phyloP scores from a whole-genome alignment of 2,888 invertebrate species.

The Adineta ricciae region DNA sequence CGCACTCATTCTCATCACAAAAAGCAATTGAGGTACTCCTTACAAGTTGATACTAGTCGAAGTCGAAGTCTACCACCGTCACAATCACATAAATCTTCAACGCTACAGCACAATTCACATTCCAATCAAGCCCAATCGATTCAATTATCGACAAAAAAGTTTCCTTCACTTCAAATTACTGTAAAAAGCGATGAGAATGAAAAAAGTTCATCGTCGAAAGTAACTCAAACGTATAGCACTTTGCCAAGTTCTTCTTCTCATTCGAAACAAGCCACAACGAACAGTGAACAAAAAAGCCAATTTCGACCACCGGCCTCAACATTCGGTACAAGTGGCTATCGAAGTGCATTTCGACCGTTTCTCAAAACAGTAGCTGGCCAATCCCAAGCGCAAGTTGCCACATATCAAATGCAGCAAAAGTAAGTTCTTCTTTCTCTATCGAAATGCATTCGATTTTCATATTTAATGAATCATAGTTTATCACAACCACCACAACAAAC shows the following conservation, averaged over 20 bases:
- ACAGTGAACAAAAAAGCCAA: neutral
- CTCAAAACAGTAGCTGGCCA: neutral
- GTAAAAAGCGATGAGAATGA: neutral
- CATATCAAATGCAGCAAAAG: neutral
- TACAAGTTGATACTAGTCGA: neutral
- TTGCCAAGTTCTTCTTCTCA: neutral
- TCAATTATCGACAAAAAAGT: neutral
- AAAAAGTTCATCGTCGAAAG: neutral
- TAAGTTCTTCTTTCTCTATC: neutral
- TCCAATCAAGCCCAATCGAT: neutral
- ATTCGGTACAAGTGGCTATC: neutral
- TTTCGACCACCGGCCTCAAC: neutral
- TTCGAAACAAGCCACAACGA: too few relatives aligned
- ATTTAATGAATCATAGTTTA: neutral
- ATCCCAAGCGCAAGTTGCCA: neutral
- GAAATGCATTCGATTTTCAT: neutral
- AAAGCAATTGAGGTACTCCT: neutral
- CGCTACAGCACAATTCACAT: neutral
- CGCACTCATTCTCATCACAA: neutral
- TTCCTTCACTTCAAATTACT: neutral
- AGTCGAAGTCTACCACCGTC: slow-evolving; percentile 1
- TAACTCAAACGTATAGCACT: neutral
- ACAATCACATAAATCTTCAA: neutral
- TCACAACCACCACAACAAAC: neutral
- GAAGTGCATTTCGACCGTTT: neutral